Conservation (phyloP, 2,113 vertebrate genomes). For the Lontra canadensis region DNA sequence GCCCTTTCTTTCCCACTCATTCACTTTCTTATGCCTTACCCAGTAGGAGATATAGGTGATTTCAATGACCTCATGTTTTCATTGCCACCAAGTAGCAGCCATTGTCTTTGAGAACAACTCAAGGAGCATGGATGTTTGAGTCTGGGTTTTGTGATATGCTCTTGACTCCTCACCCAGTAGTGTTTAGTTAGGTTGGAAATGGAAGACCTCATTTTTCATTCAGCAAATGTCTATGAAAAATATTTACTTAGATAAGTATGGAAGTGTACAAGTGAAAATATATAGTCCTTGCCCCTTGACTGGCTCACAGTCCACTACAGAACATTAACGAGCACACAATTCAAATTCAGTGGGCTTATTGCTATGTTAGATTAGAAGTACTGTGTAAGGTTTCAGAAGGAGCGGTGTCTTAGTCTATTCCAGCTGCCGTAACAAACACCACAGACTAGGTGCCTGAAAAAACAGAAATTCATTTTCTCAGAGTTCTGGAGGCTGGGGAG, state of each 20-base stretch:
- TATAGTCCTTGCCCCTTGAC: neutral
- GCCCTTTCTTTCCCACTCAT: neutral
- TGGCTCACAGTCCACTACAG: neutral
- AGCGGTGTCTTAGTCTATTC: neutral
- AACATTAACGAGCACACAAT: neutral
- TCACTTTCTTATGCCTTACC: neutral
- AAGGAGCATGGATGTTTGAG: neutral
- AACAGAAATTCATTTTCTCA: neutral
- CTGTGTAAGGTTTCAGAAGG: neutral
- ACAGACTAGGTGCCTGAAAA: neutral
- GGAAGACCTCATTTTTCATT: neutral
- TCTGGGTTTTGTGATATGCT: neutral
- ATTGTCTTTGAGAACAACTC: neutral
- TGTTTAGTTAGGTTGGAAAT: neutral
- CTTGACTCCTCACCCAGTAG: neutral
- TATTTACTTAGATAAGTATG: neutral
- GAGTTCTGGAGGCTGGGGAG: neutral
- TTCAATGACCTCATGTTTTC: neutral
- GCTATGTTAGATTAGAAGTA: neutral
- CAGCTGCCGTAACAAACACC: neutral
- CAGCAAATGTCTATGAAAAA: neutral
- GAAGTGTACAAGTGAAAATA: neutral
- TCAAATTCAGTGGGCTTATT: neutral
- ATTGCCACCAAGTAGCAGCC: neutral
- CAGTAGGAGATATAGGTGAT: neutral